Evolutionary conservation across 1,140 invertebrate species (phyloP), one percentile per base, ranked within the genome.

Genomic region (Drosophila nasuta): DNA sequence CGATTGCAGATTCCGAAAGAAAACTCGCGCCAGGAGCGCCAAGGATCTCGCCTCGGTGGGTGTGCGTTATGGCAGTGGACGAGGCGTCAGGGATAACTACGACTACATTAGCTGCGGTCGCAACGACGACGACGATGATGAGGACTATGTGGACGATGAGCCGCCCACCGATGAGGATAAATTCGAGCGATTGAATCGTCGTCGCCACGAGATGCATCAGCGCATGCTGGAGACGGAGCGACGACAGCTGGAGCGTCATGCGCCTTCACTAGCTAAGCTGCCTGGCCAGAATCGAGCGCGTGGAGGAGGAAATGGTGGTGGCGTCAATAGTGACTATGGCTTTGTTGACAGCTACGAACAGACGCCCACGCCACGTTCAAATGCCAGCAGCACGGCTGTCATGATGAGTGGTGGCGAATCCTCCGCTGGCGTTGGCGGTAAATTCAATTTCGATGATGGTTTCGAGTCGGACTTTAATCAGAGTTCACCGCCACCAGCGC

Each of bases 401-500:
- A 79, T 89, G 71, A 75, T 80, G 81, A 88, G 83, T 30, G 81
- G 86, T 17, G 82, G 86, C 0, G 88, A 87, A 25, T 81, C 87
- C 35, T 78, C 87, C 0, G 80, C 77, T 0, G 82, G 75, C 0
- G 56, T 79, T 1, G 77, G 73, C 25, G 56, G 45, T 11, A 93
- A 93, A 69, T 93, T 92, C 13, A 89, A 90, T 62, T 92, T 92
- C 48, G 92, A 92, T 17, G 91, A 91, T 25, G 92, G 92, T 8
- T 93, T 93, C 46, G 92, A 92, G 57, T 92, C 92, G 49, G 93
- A 93, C 56, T 93, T 93, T 25, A 93, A 92, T 77, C 91, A 92
- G 58, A 81, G 90, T 5, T 91, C 91, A 4, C 91, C 91, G 11
- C 91, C 91, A 2, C 81, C 87, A 0, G 87, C 91, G 1, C 82